These are phyloP conservation scores for Sebastes trivittatus DNA, from an alignment of 2,797 vertebrate species.

Conservation along the genomic window DNA sequence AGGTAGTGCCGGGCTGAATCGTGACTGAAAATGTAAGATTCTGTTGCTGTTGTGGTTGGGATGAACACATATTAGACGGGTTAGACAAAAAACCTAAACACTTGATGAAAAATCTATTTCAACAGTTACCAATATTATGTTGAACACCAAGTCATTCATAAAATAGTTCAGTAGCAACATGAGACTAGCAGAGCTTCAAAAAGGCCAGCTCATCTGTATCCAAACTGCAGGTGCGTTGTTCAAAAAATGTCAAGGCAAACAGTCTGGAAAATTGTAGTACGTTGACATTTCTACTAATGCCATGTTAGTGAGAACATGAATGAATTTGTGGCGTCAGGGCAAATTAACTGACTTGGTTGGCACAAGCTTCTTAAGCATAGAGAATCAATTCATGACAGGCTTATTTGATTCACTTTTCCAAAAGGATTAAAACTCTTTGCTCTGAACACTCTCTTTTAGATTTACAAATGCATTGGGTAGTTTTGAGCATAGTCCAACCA, in stretches of 20 bases:
- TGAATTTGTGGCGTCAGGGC: neutral
- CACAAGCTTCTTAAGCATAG: neutral
- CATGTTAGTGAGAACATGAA: conserved; percentile 18
- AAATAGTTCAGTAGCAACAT: neutral
- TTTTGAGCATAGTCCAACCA: neutral
- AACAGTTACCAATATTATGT: neutral
- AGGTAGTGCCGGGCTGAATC: conserved; percentile 39
- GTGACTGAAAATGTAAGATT: conserved; percentile 20
- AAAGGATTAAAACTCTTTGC: neutral
- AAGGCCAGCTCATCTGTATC: neutral
- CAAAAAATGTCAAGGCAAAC: conserved; percentile 25
- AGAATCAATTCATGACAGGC: conserved; percentile 5
- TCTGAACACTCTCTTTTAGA: neutral
- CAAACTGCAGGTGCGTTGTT: neutral
- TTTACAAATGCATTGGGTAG: neutral
- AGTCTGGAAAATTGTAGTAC: conserved; percentile 7
- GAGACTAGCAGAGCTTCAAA: neutral
- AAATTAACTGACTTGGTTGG: neutral
- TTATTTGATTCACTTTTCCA: conserved; percentile 15
- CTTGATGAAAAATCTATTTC: neutral
- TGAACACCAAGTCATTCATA: neutral
- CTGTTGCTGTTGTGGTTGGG: neutral
- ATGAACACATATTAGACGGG: neutral
- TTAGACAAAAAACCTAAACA: neutral
- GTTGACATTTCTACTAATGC: conserved; percentile 28